phyloP scores from a whole-genome alignment of 2,888 invertebrate genomes.

The Anarsia innoxiella region DNA sequence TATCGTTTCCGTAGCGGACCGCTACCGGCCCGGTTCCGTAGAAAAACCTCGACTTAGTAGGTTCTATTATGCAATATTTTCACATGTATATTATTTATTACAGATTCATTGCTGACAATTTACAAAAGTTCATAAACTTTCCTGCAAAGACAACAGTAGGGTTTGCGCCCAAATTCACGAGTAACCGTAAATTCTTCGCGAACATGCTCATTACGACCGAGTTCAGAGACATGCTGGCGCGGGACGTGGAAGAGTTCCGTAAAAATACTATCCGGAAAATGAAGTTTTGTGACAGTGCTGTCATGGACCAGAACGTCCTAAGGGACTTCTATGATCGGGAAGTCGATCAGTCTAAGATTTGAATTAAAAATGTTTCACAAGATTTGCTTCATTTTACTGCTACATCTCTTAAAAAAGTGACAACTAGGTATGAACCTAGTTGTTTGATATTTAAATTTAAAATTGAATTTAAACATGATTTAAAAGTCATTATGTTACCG shows the following conservation, averaged over 20 bases:
- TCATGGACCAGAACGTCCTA: conserved; percentile 37
- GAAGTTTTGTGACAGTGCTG: conserved; percentile 42
- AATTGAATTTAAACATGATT: too few relatives aligned
- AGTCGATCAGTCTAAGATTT: conserved; percentile 41
- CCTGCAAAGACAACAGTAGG: conserved; percentile 57
- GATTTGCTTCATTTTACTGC: too few relatives aligned
- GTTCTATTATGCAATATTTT: too few relatives aligned
- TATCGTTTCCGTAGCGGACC: too few relatives aligned
- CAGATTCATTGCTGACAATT: conserved; percentile 44
- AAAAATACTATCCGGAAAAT: conserved; percentile 36
- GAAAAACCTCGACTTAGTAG: too few relatives aligned
- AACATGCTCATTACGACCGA: conserved; percentile 42
- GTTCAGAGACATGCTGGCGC: conserved; percentile 46
- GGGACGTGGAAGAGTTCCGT: conserved; percentile 35
- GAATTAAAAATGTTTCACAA: too few relatives aligned
- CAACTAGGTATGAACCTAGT: too few relatives aligned
- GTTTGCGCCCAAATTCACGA: conserved; percentile 42
- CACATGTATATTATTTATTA: too few relatives aligned
- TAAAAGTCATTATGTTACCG: too few relatives aligned
- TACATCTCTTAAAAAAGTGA: too few relatives aligned
- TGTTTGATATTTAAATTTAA: too few relatives aligned
- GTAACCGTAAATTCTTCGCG: conserved; percentile 56
- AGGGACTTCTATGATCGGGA: conserved; percentile 46
- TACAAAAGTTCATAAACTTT: conserved; percentile 41
- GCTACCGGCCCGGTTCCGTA: too few relatives aligned